A percentile compares a stretch with the other conserved stretches of the same genome.
phyloP scores from a whole-genome alignment of 2,113 vertebrate species.

The Malaclemys terrapin region DNA sequence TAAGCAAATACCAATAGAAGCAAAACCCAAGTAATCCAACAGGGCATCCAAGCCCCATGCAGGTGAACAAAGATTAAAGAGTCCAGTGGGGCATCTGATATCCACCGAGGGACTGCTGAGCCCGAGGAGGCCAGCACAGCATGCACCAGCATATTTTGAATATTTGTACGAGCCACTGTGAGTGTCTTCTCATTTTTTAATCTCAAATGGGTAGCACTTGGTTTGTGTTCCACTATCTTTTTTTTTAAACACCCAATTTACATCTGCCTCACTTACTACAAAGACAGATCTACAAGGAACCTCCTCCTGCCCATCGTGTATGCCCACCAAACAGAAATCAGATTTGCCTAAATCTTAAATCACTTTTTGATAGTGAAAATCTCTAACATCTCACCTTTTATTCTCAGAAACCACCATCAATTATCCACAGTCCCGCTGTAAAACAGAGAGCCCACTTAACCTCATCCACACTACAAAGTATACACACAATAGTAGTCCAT shows the following conservation, averaged over 20 bases:
- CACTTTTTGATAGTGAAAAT: not conserved
- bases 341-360: not conserved
- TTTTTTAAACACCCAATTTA: no score
- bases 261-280: no score
- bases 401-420: not conserved
- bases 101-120: not conserved
- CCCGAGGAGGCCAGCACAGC: accelerated
- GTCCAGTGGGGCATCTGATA: not conserved
- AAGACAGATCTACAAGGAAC: no score
- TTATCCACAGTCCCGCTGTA: not conserved
- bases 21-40: not conserved
- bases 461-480: not conserved
- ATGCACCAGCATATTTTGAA: not conserved
- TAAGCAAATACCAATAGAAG: not conserved
- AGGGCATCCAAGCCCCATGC: not conserved
- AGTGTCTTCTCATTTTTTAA: no score
- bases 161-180: not conserved
- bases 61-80: not conserved
- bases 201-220: no score
- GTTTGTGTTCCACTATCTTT: no score
- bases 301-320: no score
- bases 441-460: not conserved
- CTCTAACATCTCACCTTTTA: not conserved
- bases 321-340: no score
- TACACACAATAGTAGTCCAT: not conserved